These are phyloP conservation scores for Coccyzus lansbergi DNA, from an alignment of 2,797 vertebrate genomes.

Conservation along the genomic window DNA sequence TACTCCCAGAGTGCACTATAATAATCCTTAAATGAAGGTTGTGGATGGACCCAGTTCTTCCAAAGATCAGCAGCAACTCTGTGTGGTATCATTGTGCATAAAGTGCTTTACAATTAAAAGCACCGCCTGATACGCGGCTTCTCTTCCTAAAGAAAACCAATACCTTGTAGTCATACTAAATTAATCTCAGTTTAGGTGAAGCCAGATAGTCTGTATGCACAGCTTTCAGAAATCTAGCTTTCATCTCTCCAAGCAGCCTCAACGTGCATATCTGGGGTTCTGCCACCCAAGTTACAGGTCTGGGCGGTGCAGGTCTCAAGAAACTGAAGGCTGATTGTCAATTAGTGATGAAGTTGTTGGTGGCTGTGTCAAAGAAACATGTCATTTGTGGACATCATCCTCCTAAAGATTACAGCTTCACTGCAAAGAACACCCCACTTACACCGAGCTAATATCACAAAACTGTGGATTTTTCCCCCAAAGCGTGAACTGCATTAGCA, in stretches of 20 bases:
- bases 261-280: neutral
- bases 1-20: neutral
- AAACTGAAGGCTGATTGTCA: neutral
- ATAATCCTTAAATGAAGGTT: neutral
- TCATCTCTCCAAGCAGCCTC: conserved; percentile 16
- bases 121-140: neutral
- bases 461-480: neutral
- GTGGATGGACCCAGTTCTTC: neutral
- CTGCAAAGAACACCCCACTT: neutral
- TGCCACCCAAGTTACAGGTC: neutral
- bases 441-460: neutral
- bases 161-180: conserved; percentile 21
- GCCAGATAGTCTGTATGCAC: neutral
- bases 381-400: neutral
- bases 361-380: neutral
- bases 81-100: neutral
- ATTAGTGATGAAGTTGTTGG: too few species aligned
- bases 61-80: conserved; percentile 3
- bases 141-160: conserved; percentile 1
- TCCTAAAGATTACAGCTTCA: neutral
- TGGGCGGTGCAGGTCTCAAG: neutral
- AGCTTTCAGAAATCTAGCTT: conserved; percentile 23
- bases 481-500: neutral
- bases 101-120: conserved; percentile 22
- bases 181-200: conserved; percentile 11